Evolutionary conservation across 2,797 vertebrate species (phyloP).

Genomic region (Poeciliopsis infans): DNA sequence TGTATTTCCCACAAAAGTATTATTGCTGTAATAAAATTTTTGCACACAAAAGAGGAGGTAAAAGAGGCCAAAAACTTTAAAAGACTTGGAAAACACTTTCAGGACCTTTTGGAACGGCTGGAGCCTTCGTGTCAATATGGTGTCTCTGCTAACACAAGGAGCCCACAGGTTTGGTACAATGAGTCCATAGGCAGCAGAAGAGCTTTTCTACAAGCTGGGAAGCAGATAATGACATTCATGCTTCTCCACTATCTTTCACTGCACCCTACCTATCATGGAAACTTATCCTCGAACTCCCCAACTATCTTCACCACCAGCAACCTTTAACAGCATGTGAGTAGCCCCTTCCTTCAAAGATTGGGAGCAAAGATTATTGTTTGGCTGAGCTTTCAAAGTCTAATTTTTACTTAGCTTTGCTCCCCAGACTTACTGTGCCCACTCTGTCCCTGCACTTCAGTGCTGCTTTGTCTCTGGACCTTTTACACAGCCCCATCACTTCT

Average conservation of each 20-base stretch:
- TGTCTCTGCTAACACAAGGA: neutral
- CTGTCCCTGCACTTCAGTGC: neutral
- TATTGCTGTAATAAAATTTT: neutral
- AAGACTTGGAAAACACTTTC: neutral
- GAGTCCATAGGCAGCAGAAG: neutral
- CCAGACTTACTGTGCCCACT: neutral
- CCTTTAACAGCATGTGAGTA: neutral
- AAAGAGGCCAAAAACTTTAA: neutral
- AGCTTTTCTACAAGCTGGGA: neutral
- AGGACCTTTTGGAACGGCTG: neutral
- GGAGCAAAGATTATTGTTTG: neutral
- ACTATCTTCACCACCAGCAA: neutral
- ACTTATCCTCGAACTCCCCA: neutral
- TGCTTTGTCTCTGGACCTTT: neutral
- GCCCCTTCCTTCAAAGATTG: neutral
- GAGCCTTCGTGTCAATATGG: neutral
- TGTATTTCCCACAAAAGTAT: neutral
- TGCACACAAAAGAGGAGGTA: neutral
- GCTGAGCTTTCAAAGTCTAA: neutral
- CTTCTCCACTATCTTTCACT: neutral
- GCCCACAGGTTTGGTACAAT: neutral
- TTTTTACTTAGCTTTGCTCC: neutral
- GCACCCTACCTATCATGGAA: neutral
- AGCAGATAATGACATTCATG: neutral
- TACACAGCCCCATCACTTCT: neutral